Conservation (phyloP, 2,113 vertebrate species). For the Gobius niger region DNA sequence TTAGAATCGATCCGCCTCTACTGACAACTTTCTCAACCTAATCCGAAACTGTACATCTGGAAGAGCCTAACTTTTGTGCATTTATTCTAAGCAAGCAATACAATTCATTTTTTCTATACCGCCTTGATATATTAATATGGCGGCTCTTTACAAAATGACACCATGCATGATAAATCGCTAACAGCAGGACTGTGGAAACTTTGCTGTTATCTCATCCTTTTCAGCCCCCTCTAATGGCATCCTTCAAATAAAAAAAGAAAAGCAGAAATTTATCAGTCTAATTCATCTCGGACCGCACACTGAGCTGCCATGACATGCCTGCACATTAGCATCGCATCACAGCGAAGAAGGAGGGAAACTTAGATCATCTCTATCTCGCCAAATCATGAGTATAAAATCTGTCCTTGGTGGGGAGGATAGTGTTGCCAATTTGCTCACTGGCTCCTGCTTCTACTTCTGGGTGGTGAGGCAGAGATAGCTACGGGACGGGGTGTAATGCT, state of each 20-base stretch:
- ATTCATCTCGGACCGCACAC: slow-evolving; percentile 37
- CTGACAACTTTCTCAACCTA: background rate
- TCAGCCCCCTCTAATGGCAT: slow-evolving; percentile 12
- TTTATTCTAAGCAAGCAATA: background rate
- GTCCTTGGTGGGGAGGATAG: slow-evolving; percentile 52
- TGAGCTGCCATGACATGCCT: background rate
- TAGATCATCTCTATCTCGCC: slow-evolving; percentile 29
- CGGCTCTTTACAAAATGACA: background rate
- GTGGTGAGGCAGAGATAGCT: background rate
- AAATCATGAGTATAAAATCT: slow-evolving; percentile 54
- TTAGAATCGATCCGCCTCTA: too few relatives aligned
- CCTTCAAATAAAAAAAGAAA: slow-evolving; percentile 3
- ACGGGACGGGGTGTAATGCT: slow-evolving; percentile 13
- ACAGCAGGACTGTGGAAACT: slow-evolving; percentile 2
- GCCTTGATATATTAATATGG: background rate
- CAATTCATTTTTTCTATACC: background rate
- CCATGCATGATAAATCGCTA: background rate
- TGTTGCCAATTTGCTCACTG: slow-evolving; percentile 37
- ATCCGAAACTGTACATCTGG: background rate
- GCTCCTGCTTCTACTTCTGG: slow-evolving; percentile 2
- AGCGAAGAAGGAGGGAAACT: slow-evolving; percentile 19
- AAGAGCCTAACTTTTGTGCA: background rate
- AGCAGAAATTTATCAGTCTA: slow-evolving; percentile 16
- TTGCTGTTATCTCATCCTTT: background rate
- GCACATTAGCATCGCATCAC: background rate